Conservation (phyloP, 2,797 vertebrate genomes). For the Phrynocephalus forsythii region DNA sequence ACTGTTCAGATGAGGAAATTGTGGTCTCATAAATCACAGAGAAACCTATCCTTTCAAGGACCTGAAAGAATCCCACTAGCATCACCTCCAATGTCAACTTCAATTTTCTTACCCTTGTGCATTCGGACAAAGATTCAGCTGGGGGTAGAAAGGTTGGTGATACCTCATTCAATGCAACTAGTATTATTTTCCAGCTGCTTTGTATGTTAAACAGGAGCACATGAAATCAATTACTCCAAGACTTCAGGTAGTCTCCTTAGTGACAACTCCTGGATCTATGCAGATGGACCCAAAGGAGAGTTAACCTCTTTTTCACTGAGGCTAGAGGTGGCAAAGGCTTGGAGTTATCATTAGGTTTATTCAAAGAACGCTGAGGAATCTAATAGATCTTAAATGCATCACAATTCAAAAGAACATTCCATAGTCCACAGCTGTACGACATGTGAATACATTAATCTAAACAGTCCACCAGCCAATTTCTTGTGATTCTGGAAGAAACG, state of each 20-base stretch:
- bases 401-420: not conserved
- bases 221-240: not conserved
- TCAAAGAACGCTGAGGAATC: not conserved
- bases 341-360: not conserved
- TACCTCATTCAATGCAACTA: too few relatives aligned
- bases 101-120: not conserved
- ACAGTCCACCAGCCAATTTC: not conserved
- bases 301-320: not conserved
- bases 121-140: not conserved
- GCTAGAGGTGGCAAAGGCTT: not conserved
- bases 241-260: not conserved
- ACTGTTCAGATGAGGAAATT: not conserved
- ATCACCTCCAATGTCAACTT: not conserved
- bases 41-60: not conserved
- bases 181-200: too few relatives aligned
- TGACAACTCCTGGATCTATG: not conserved
- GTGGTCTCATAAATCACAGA: not conserved
- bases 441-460: not conserved
- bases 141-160: not conserved
- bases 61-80: not conserved
- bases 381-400: not conserved
- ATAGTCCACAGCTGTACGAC: not conserved
- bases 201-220: not conserved
- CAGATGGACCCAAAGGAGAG: not conserved
- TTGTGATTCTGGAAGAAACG: not conserved